A percentile compares a stretch with the other conserved stretches of the same genome.
phyloP scores from a whole-genome alignment of 1,140 invertebrate species.

The Goniozus legneri region DNA sequence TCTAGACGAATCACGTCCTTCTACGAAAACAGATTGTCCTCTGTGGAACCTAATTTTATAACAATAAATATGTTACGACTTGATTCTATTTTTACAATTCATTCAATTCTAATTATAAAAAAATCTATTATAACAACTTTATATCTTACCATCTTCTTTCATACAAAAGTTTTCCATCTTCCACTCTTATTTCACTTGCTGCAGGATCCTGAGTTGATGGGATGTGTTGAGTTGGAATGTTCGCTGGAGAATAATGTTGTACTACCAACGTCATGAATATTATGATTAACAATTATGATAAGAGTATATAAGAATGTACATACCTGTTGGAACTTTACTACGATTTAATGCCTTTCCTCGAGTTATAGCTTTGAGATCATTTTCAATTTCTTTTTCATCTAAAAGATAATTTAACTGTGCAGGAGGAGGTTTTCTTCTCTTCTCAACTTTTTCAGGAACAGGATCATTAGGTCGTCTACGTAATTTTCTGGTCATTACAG shows the following conservation, averaged over 20 bases:
- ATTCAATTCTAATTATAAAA: slow-evolving; percentile 8
- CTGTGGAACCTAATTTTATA: slow-evolving; percentile 71
- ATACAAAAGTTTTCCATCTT: slow-evolving; percentile 91
- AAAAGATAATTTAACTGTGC: slow-evolving; percentile 81
- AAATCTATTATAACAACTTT: slow-evolving; percentile 12
- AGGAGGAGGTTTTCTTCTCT: slow-evolving; percentile 75
- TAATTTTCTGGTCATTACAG: slow-evolving; percentile 80
- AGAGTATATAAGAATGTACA: slow-evolving; percentile 9
- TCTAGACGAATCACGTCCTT: slow-evolving; percentile 77
- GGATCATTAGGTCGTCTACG: slow-evolving; percentile 91
- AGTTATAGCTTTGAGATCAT: slow-evolving; percentile 81
- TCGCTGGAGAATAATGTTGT: slow-evolving; percentile 49
- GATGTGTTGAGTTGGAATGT: slow-evolving; percentile 44
- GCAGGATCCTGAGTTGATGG: slow-evolving; percentile 45
- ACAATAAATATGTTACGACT: no score
- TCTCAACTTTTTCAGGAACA: slow-evolving; percentile 75
- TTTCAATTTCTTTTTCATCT: slow-evolving; percentile 86
- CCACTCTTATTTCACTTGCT: slow-evolving; percentile 73
- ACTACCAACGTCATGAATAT: slow-evolving; percentile 40
- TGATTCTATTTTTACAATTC: no score
- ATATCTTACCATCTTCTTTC: slow-evolving; percentile 80
- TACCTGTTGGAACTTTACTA: slow-evolving; percentile 48
- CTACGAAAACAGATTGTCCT: slow-evolving; percentile 88
- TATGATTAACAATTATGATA: slow-evolving; percentile 1
- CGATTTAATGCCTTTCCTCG: slow-evolving; percentile 59